Conservation (phyloP, 2,113 vertebrate species). For the Neotragus moschatus region DNA sequence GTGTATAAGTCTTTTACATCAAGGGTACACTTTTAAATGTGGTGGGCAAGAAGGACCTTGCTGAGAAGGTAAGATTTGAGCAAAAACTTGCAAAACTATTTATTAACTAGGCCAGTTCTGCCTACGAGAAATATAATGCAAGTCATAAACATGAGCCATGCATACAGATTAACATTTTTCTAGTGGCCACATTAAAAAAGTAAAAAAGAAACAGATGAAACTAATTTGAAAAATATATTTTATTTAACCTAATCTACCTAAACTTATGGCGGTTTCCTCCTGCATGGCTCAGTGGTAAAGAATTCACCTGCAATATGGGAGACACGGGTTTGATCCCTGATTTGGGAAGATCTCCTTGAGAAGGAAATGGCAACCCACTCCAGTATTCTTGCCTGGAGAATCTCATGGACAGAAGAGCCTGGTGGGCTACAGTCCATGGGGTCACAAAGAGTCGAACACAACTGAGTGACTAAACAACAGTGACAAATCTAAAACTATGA, state of each 20-base stretch:
- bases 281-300: neutral
- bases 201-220: constrained; percentile 6
- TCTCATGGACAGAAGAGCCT: neutral
- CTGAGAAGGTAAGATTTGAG: neutral
- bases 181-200: neutral
- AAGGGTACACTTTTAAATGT: neutral
- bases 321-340: neutral
- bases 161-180: neutral
- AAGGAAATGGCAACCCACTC: neutral
- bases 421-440: neutral
- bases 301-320: neutral
- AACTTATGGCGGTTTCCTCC: neutral
- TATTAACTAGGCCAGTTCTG: neutral
- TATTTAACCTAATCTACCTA: neutral
- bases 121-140: neutral
- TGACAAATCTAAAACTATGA: neutral
- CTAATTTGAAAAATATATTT: neutral
- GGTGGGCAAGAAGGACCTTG: neutral
- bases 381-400: neutral
- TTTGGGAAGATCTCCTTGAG: neutral
- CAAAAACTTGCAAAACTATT: neutral
- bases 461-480: neutral
- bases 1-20: neutral
- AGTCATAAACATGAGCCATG: neutral
- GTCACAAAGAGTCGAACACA: neutral